Base-by-base conservation (phyloP, 2,113 vertebrate species). In the Hippoglossus stenolepis region DNA sequence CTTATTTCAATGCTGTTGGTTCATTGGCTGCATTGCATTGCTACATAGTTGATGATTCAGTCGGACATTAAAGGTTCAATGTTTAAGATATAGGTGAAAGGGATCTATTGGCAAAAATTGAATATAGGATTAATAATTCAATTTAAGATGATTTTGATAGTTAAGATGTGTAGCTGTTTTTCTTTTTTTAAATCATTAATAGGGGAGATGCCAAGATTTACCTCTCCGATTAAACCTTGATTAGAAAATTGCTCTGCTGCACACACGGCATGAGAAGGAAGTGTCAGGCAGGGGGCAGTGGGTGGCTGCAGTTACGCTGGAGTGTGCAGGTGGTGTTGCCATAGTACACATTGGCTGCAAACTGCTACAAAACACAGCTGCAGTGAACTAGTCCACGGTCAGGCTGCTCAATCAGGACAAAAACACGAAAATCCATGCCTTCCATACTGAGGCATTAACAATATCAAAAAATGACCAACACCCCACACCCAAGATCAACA, bases 191-290 rank as follows among this genome's bases (percentile, higher is more conserved):
- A 77, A 18, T 18, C 47, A 51, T 51, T 4, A 20, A 7, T 51
- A 18, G 15, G 47, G 47, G 47, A 51, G 47, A 51, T 6, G 47
- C 47, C 47, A 18, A 51, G 1, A 83, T 83, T 89, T 81, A 87
- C 71, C 35, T 79, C 67, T 79, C 90, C 86, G 92, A 93, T 93
- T 90, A 91, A 90, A 90, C 71, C 84, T 79, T 92, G 82, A 89
- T 92, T 89, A 77, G 80, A 90, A 91, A 91, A 90, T 82, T 75
- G 74, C 64, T 92, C 82, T 72, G 80, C 73, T 51, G 61, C 89
- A 85, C 69, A 70, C 65, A 74, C 35, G 65, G 66, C 60, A 47
- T 70, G 4, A 64, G 49, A 18, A 83, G 47, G 13, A 70, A 74
- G 71, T 51, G 66, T 18, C 59, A 78, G 54, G 53, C 59, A 14